phyloP scores from a whole-genome alignment of 1,140 invertebrate genomes.

The Pseudachorutes palmiensis region DNA sequence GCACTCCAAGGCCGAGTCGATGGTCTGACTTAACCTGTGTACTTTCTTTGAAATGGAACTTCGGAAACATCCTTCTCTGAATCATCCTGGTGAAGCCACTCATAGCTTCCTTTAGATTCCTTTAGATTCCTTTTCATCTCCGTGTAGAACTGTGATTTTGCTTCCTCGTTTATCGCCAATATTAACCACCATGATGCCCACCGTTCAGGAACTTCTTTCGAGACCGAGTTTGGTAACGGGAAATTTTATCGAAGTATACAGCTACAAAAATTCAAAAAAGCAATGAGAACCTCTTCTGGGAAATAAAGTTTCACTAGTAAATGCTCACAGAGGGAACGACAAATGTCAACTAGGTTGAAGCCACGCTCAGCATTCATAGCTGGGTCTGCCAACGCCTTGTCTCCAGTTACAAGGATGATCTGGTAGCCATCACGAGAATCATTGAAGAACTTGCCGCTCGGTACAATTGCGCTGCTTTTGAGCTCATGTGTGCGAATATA shows the following conservation, averaged over 20 bases:
- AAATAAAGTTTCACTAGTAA: background rate
- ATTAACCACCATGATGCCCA: conserved; percentile 5
- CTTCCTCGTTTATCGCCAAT: background rate
- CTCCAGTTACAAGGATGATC: conserved; percentile 32
- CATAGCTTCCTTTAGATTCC: background rate
- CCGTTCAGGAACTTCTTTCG: background rate
- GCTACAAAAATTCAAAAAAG: background rate
- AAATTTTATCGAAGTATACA: background rate
- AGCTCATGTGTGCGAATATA: conserved; percentile 16
- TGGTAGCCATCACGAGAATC: conserved; percentile 32
- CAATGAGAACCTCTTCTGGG: background rate
- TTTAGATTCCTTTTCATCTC: conserved; percentile 31
- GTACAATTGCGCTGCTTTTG: background rate
- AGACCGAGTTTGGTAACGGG: background rate
- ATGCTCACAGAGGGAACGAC: conserved; percentile 22
- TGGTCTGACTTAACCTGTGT: too few species aligned
- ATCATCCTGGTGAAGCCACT: too few species aligned
- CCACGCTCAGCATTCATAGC: conserved; percentile 3
- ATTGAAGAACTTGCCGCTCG: conserved; percentile 28
- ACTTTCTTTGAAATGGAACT: background rate
- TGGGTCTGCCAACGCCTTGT: conserved; percentile 22
- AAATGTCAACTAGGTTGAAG: conserved; percentile 28
- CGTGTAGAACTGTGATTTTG: background rate
- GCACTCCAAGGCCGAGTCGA: too few species aligned
- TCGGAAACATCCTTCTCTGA: too few species aligned